These are phyloP conservation scores for Drosophila ercepeae DNA, from an alignment of 1,140 invertebrate genomes.

Conservation along the genomic window DNA sequence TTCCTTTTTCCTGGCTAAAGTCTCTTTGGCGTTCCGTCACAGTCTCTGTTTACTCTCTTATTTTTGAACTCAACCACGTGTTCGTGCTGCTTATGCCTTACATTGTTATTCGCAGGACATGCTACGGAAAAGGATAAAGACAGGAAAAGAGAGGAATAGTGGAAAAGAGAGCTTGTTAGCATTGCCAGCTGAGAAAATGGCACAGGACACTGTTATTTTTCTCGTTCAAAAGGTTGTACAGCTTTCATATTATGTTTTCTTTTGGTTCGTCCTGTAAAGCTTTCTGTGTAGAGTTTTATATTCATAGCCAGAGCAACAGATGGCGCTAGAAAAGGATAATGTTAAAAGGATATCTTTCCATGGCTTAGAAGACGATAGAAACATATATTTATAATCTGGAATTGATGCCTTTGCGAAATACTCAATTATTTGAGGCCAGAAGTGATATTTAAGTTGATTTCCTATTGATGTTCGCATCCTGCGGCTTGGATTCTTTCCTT, in stretches of 20 bases:
- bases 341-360: neutral
- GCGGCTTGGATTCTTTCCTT: neutral
- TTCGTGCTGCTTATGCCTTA: constrained; percentile 57
- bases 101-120: constrained; percentile 64
- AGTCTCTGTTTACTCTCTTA: constrained; percentile 44
- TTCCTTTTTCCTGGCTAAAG: neutral
- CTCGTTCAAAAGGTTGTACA: neutral
- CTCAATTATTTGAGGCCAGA: neutral
- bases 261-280: constrained; percentile 4
- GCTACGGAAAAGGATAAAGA: neutral
- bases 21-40: neutral
- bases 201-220: constrained; percentile 3
- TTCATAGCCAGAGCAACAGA: constrained; percentile 18
- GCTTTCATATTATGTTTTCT: constrained; percentile 9
- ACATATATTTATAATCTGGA: neutral
- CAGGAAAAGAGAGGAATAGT: neutral
- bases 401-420: neutral
- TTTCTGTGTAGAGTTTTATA: constrained; percentile 40
- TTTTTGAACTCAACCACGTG: constrained; percentile 47
- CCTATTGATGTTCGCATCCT: neutral
- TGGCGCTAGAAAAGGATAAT: constrained; percentile 15
- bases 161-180: constrained; percentile 6
- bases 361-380: neutral
- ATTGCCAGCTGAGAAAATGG: constrained; percentile 5
- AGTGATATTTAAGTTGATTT: neutral